phyloP scores from a whole-genome alignment of 2,113 vertebrate species.

The Sula dactylatra region DNA sequence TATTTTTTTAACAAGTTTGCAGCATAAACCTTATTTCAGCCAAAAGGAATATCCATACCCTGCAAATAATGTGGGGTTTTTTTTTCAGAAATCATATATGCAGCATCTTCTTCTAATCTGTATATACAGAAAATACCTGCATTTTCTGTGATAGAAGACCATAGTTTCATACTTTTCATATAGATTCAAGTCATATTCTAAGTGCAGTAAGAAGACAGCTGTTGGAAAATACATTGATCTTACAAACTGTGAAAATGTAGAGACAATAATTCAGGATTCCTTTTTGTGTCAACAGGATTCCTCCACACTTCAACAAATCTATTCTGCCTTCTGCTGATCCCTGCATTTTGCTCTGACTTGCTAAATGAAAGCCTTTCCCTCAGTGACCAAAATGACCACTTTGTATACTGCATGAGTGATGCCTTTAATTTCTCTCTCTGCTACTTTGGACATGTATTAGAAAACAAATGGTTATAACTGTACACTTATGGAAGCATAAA shows the following conservation, averaged over 20 bases:
- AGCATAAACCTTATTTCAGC: not conserved
- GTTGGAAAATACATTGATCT: constrained; percentile 7
- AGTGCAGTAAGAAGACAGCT: not conserved
- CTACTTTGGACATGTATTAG: not conserved
- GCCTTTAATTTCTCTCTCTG: constrained; percentile 59
- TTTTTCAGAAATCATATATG: not conserved
- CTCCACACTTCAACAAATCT: not conserved
- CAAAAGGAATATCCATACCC: not conserved
- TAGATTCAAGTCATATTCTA: not conserved
- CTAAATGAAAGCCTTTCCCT: constrained; percentile 42
- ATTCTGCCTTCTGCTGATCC: constrained; percentile 35
- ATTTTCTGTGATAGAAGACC: not conserved
- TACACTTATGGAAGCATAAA: constrained; percentile 38
- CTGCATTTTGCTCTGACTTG: constrained; percentile 7
- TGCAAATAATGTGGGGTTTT: not conserved
- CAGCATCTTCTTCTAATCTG: not conserved
- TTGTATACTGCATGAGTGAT: constrained; percentile 32
- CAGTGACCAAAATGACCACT: constrained; percentile 37
- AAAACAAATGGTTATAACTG: constrained; percentile 33
- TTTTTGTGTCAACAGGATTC: constrained; percentile 9
- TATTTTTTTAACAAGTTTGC: not conserved
- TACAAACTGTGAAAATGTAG: not conserved
- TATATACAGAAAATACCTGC: not conserved
- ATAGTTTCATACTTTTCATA: not conserved
- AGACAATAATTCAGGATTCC: constrained; percentile 14